Evolutionary conservation across 2,113 vertebrate genomes (phyloP).

Genomic region (Synodontis membranacea): DNA sequence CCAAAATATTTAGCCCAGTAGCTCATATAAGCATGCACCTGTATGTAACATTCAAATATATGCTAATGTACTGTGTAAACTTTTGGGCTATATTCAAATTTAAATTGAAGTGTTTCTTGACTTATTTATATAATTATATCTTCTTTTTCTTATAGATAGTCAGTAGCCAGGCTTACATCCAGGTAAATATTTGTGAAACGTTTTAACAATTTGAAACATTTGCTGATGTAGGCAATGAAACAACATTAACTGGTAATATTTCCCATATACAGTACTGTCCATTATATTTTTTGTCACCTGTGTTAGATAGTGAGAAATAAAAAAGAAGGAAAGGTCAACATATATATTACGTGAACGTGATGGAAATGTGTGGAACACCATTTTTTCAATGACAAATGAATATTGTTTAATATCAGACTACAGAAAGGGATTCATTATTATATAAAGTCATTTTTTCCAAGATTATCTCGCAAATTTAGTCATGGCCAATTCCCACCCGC

Average conservation of each 20-base stretch:
- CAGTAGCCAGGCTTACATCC: not conserved
- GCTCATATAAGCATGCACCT: conserved; percentile 4
- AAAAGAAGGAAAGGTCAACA: no score
- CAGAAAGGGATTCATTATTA: not conserved
- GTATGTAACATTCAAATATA: conserved; percentile 16
- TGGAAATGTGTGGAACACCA: not conserved
- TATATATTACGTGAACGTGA: no score
- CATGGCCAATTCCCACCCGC: no score
- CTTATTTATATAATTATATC: not conserved
- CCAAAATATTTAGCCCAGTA: conserved; percentile 1
- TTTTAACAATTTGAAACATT: not conserved
- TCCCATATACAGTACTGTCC: not conserved
- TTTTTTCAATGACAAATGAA: not conserved
- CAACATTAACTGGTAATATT: not conserved
- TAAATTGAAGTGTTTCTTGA: not conserved
- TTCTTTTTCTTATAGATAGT: not conserved
- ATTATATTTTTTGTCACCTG: not conserved
- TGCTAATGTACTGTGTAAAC: conserved; percentile 12
- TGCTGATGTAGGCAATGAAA: not conserved
- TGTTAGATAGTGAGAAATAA: not conserved
- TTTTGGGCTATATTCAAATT: not conserved
- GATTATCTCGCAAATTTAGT: no score
- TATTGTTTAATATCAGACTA: not conserved
- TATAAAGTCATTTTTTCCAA: not conserved
- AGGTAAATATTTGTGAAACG: not conserved